phyloP scores from a whole-genome alignment of 2,888 invertebrate species.

The Notocelia uddmanniana region DNA sequence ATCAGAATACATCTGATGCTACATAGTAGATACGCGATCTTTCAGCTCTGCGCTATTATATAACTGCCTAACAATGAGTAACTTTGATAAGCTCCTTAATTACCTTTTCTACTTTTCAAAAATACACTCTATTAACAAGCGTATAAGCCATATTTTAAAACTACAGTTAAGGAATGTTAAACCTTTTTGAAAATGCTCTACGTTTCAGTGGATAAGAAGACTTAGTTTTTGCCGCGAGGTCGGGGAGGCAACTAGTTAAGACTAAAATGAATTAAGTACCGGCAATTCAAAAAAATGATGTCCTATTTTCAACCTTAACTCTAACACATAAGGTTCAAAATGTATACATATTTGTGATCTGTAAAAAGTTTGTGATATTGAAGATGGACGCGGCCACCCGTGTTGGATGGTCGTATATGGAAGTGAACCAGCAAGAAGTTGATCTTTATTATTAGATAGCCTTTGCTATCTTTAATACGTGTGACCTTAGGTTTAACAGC shows the following conservation, averaged over 20 bases:
- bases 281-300: too few species aligned
- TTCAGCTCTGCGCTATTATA: too few species aligned
- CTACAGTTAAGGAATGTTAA: background rate
- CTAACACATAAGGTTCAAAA: background rate
- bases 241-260: background rate
- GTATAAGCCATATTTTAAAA: background rate
- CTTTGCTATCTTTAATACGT: background rate
- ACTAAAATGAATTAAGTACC: background rate
- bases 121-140: too few species aligned
- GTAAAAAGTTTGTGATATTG: background rate
- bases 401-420: slow-evolving; percentile 31
- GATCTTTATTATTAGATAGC: slow-evolving; percentile 21
- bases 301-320: background rate
- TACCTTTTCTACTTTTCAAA: background rate
- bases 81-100: too few species aligned
- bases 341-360: background rate
- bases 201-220: background rate
- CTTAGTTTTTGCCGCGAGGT: slow-evolving; percentile 20
- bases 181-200: background rate
- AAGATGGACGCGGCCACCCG: background rate
- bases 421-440: slow-evolving; percentile 25
- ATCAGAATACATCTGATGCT: too few species aligned
- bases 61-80: too few species aligned
- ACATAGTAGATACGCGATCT: too few species aligned
- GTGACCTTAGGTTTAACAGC: slow-evolving; percentile 20